Evolutionary conservation across 2,797 vertebrate genomes (phyloP), one percentile per base, ranked within the genome.

Genomic region (Chiloscyllium punctatum): DNA sequence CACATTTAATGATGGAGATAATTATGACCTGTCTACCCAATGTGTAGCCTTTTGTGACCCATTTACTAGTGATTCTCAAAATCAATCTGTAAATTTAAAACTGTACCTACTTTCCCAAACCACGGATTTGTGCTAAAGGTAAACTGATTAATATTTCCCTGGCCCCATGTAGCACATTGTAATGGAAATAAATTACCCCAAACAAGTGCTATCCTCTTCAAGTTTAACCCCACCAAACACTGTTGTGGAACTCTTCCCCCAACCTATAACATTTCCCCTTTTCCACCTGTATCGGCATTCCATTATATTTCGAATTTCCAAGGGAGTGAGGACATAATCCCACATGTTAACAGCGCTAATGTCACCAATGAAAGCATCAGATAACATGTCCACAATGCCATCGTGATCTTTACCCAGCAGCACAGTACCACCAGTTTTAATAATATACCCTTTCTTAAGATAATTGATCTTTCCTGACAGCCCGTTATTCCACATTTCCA

Each of bases 401-500:
- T 98, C 97, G 96, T 98, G 98, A 96, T 98, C 97, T 96, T 98
- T 98, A 15, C 97, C 98, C 96, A 98, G 97, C 27, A 98, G 96
- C 53, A 98, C 96, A 0, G 96, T 96, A 0, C 98, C 98, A 0
- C 97, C 97, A 0, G 97, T 57, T 95, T 53, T 97, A 96, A 98
- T 95, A 0, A 88, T 96, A 0, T 98, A 98, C 0, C 97, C 97
- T 0, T 96, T 96, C 95, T 95, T 97, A 74, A 98, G 71, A 82
- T 97, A 97, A 88, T 96, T 96, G 62, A 96, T 97, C 74, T 96
- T 96, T 4, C 98, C 98, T 16, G 97, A 97, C 96, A 97, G 96
- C 0, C 98, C 98, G 0, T 98, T 98, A 53, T 98, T 97, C 98
- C 98, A 98, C n/a, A 98, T 96, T 21, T 96, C 97, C 0, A 96